Percentiles rank a stretch among this genome's conserved stretches.
Evolutionary conservation across 2,113 vertebrate species (phyloP).

Genomic region (Myxocyprinus asiaticus): DNA sequence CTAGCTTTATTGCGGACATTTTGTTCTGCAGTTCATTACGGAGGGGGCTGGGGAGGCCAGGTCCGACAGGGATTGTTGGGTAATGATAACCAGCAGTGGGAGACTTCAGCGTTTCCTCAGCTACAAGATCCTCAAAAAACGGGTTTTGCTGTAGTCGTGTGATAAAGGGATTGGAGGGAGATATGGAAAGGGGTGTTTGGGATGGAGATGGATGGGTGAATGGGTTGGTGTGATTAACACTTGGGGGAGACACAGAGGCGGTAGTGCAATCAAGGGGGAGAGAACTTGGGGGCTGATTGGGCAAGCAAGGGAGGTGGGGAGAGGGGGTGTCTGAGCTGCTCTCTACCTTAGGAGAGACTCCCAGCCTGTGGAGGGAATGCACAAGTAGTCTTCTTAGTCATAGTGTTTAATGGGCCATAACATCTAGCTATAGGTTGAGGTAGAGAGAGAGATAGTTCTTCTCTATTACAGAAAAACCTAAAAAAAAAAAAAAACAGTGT

Average conservation of each 20-base stretch:
- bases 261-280: conserved; percentile 57
- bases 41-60: no score
- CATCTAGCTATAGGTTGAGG: conserved; percentile 3
- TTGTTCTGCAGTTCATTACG: conserved; percentile 45
- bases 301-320: conserved; percentile 73
- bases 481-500: conserved; percentile 1
- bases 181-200: conserved; percentile 69
- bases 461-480: background rate
- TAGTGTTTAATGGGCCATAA: conserved; percentile 64
- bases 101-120: conserved; percentile 84
- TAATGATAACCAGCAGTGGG: conserved; percentile 82
- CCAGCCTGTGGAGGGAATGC: conserved; percentile 97
- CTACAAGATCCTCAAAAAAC: conserved; percentile 90
- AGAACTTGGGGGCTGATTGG: conserved; percentile 63
- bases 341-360: conserved; percentile 98
- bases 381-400: conserved; percentile 91
- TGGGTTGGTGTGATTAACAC: conserved; percentile 64
- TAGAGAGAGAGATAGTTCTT: conserved; percentile 6
- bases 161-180: conserved; percentile 87
- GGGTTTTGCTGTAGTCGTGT: conserved; percentile 84
- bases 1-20: conserved; percentile 62
- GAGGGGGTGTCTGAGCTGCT: conserved; percentile 85
- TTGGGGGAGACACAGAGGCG: conserved; percentile 59
- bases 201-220: conserved; percentile 60
- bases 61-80: conserved; percentile 36